Conservation (phyloP, 2,113 vertebrate species). For the Solenodon paradoxus region DNA sequence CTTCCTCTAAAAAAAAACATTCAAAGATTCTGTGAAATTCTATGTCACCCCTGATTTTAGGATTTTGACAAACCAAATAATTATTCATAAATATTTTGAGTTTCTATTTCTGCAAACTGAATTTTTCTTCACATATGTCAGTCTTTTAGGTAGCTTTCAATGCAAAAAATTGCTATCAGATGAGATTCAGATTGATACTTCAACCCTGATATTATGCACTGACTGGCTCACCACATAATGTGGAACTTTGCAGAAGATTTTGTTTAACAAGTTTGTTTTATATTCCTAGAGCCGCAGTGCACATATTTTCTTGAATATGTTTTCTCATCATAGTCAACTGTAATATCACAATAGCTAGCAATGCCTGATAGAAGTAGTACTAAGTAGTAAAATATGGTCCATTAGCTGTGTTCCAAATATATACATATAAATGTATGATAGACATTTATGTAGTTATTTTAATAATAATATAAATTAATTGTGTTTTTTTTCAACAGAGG, state of each 20-base stretch:
- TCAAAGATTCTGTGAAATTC: background rate
- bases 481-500: conserved; percentile 75
- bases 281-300: background rate
- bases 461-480: conserved; percentile 84
- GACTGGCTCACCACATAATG: background rate
- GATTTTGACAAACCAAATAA: background rate
- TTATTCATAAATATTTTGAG: background rate
- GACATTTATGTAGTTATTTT: conserved; percentile 80
- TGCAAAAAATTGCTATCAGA: background rate
- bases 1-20: background rate
- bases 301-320: conserved; percentile 77
- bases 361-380: conserved; percentile 80
- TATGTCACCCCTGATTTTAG: background rate
- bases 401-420: conserved; percentile 78
- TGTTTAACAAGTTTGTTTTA: conserved; percentile 52
- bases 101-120: background rate
- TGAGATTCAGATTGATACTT: background rate
- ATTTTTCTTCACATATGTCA: background rate
- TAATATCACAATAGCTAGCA: conserved; percentile 76
- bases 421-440: background rate
- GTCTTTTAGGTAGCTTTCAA: background rate
- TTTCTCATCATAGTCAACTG: conserved; percentile 74
- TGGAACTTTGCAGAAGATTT: conserved; percentile 37
- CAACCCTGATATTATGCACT: background rate
- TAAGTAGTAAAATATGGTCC: conserved; percentile 80